Conservation (phyloP, 2,113 vertebrate species). For the Lota lota region DNA sequence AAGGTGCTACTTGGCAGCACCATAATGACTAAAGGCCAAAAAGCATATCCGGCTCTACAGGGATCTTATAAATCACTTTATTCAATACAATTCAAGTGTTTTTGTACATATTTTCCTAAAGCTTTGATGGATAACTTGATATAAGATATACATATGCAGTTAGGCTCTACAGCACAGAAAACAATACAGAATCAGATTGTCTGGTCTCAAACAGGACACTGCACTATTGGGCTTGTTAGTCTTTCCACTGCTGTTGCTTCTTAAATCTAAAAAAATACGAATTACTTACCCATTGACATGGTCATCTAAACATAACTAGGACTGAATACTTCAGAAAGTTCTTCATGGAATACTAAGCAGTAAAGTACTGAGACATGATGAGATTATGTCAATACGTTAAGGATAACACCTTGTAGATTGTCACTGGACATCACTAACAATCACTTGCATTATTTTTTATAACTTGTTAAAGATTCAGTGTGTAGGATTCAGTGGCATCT, state of each 20-base stretch:
- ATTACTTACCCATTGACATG: not conserved
- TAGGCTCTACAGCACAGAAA: no score
- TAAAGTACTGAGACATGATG: not conserved
- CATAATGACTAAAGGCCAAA: no score
- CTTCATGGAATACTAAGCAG: not conserved
- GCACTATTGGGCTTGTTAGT: not conserved
- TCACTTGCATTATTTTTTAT: not conserved
- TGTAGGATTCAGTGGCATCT: no score
- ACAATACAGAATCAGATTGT: no score
- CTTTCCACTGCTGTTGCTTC: not conserved
- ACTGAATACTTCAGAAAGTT: not conserved
- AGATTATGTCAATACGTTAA: slow-evolving; percentile 11
- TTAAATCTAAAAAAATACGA: not conserved
- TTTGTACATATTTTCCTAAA: no score
- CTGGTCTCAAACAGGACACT: not conserved
- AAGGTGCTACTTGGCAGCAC: no score
- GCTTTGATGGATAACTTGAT: no score
- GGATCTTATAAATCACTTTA: no score
- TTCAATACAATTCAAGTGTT: no score
- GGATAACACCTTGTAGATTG: slow-evolving; percentile 57
- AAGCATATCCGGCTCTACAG: no score
- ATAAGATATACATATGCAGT: no score
- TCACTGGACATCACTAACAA: not conserved
- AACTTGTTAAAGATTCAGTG: not conserved
- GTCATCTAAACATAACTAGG: not conserved